These are phyloP conservation scores for Drosophila koepferae DNA, from an alignment of 2,888 invertebrate genomes.

Conservation along the genomic window DNA sequence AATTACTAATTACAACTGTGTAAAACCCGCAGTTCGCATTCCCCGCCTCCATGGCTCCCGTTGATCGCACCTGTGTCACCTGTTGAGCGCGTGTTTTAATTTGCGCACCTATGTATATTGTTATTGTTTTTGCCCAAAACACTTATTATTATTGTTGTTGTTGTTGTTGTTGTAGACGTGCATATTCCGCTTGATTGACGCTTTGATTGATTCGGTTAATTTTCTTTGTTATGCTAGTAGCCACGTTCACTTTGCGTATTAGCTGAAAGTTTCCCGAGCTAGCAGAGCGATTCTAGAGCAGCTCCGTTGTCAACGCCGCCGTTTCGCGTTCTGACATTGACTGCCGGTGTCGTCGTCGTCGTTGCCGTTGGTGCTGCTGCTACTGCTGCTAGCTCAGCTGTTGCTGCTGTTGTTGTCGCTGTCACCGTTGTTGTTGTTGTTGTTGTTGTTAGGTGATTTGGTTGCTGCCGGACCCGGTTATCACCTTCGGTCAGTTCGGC, in stretches of 20 bases:
- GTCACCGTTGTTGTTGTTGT: constrained; percentile 10
- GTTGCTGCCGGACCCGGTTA: constrained; percentile 49
- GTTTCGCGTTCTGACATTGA: constrained; percentile 76
- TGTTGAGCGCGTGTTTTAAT: constrained; percentile 57
- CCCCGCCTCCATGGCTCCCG: background rate
- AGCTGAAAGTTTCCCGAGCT: constrained; percentile 14
- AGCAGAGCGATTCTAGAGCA: constrained; percentile 57
- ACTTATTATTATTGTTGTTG: constrained; percentile 16
- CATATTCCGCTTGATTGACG: constrained; percentile 40
- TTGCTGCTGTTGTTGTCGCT: constrained; percentile 29
- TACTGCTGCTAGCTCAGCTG: constrained; percentile 14
- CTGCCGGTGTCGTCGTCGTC: constrained; percentile 52
- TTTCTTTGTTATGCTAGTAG: constrained; percentile 11
- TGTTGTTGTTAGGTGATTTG: constrained; percentile 42
- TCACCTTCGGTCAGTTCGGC: constrained; percentile 50
- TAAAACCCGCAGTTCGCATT: background rate
- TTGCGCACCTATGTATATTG: constrained; percentile 16
- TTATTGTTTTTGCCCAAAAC: constrained; percentile 29
- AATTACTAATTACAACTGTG: constrained; percentile 8
- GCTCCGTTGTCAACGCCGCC: constrained; percentile 73
- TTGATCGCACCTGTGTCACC: constrained; percentile 38
- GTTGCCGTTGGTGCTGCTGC: constrained; percentile 15
- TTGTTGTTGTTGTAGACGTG: constrained; percentile 16
- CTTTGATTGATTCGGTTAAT: constrained; percentile 23
- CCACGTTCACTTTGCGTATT: constrained; percentile 12